Evolutionary conservation across 2,888 invertebrate genomes (phyloP).

Genomic region (Agonopterix arenella): DNA sequence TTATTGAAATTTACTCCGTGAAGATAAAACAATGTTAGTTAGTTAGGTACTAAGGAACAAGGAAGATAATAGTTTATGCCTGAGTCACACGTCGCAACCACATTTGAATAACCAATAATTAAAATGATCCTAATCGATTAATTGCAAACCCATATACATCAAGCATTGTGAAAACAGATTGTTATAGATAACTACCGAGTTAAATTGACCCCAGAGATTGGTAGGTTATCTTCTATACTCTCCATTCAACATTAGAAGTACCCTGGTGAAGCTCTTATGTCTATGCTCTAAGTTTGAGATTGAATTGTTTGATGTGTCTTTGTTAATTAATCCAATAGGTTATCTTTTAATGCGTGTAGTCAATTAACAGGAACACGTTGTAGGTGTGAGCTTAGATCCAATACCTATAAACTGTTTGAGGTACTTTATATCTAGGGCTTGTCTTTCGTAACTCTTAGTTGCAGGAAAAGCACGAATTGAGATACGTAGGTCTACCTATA

Average conservation of each 20-base stretch:
- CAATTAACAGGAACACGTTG: slow-evolving; percentile 46
- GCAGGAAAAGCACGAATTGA: not conserved
- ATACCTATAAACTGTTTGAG: slow-evolving; percentile 1
- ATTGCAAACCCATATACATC: slow-evolving; percentile 28
- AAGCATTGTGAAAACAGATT: slow-evolving; percentile 8
- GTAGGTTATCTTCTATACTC: slow-evolving; percentile 10
- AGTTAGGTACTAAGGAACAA: too few species aligned
- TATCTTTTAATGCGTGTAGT: slow-evolving; percentile 20
- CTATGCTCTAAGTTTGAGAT: not conserved
- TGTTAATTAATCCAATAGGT: slow-evolving; percentile 2
- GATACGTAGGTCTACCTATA: too few species aligned
- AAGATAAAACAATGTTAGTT: too few species aligned
- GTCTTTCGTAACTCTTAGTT: slow-evolving; percentile 6
- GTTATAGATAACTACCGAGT: slow-evolving; percentile 10
- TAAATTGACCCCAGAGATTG: slow-evolving; percentile 1
- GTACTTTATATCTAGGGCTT: slow-evolving; percentile 1
- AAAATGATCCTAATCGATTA: slow-evolving; percentile 37
- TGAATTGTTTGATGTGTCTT: not conserved
- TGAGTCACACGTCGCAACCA: not conserved
- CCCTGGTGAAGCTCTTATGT: not conserved
- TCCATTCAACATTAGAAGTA: slow-evolving; percentile 24
- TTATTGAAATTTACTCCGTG: too few species aligned
- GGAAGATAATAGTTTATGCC: too few species aligned
- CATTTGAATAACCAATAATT: slow-evolving; percentile 17
- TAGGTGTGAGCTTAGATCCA: slow-evolving; percentile 34